Percentiles rank a stretch among this genome's conserved stretches.
phyloP scores from a whole-genome alignment of 2,888 invertebrate genomes.

The Neoitamus cyanurus region DNA sequence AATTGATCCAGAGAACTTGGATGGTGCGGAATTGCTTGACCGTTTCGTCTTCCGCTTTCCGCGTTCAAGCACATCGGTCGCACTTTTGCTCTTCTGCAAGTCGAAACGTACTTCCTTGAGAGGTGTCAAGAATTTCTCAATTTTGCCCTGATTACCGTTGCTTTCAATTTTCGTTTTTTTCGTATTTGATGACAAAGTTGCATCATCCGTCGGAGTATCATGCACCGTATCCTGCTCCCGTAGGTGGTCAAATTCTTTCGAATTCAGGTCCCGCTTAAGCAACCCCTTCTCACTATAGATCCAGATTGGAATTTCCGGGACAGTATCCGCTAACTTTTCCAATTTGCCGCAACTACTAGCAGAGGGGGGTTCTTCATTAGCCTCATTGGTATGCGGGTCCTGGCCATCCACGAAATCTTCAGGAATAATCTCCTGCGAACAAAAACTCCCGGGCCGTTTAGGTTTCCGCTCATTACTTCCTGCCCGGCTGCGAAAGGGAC shows the following conservation, averaged over 20 bases:
- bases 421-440: constrained; percentile 14
- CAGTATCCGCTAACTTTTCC: constrained; percentile 45
- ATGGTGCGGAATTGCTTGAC: constrained; percentile 57
- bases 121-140: constrained; percentile 31
- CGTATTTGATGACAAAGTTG: not conserved
- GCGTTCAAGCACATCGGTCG: constrained; percentile 48
- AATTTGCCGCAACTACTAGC: constrained; percentile 32
- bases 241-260: constrained; percentile 52
- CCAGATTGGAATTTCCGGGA: constrained; percentile 1
- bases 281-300: constrained; percentile 51
- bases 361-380: constrained; percentile 2
- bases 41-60: constrained; percentile 63
- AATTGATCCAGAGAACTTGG: constrained; percentile 59
- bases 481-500: not conserved
- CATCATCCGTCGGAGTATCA: not conserved
- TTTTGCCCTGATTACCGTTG: not conserved
- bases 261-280: constrained; percentile 51
- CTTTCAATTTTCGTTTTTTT: not conserved
- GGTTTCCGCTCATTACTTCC: constrained; percentile 37
- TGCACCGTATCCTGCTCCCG: not conserved
- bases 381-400: constrained; percentile 28
- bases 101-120: constrained; percentile 51
- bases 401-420: not conserved
- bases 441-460: constrained; percentile 29
- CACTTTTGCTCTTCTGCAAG: constrained; percentile 53